Evolutionary conservation across 2,113 vertebrate genomes (phyloP).

Genomic region (Corythaixoides concolor): DNA sequence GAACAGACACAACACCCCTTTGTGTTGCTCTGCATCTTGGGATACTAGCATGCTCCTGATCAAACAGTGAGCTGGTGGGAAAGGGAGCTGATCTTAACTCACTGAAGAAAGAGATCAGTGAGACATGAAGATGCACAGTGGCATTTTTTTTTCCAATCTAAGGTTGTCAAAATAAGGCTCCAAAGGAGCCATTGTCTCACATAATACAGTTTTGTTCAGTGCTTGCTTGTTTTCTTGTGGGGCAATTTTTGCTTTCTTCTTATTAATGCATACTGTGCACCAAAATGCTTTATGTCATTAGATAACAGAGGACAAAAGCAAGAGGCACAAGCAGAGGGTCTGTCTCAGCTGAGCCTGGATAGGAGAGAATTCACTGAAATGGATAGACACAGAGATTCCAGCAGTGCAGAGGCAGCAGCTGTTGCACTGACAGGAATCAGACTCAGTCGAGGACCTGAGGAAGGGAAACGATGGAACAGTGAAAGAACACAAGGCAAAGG

Average conservation of each 20-base stretch:
- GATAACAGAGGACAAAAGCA: not conserved
- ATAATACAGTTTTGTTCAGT: not conserved
- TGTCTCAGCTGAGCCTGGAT: not conserved
- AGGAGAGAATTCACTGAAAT: not conserved
- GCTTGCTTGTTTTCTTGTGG: not conserved
- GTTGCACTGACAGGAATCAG: not conserved
- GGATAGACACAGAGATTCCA: not conserved
- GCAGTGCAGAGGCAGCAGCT: not conserved
- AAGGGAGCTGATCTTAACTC: constrained; percentile 6
- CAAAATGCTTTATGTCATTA: not conserved
- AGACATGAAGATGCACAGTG: constrained; percentile 38
- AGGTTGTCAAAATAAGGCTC: constrained; percentile 23
- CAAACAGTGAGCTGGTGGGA: not conserved
- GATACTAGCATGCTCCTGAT: not conserved
- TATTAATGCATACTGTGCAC: not conserved
- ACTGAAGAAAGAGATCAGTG: constrained; percentile 37
- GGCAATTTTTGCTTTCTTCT: not conserved
- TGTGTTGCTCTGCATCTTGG: constrained; percentile 24
- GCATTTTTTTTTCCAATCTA: not conserved
- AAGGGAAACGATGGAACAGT: not conserved
- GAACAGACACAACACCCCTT: constrained; percentile 47
- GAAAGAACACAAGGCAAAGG: not conserved
- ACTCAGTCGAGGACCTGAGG: not conserved
- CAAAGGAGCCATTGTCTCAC: not conserved
- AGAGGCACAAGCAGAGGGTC: not conserved